Base-by-base conservation (phyloP, 2,113 vertebrate genomes). In the Albula glossodonta region DNA sequence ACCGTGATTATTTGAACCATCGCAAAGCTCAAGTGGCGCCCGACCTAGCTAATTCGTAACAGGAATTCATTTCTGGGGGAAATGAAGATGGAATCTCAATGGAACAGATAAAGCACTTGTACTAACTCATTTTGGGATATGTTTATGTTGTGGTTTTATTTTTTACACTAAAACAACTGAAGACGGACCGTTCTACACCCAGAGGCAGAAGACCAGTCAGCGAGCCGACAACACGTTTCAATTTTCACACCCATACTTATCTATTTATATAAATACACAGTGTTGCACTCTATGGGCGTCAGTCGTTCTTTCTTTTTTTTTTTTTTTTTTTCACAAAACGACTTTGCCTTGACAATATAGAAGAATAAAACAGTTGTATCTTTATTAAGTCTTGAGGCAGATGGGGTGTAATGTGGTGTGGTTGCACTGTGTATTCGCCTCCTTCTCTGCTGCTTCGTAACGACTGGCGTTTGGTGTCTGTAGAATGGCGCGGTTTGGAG, bases 401-500 rank as follows among this genome's bases (percentile, higher is more conserved):
- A 95, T 96, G 96, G 95, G 96, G 96, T 97, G 96, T 96, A 96
- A 96, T 96, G 96, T 96, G 94, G 95, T 96, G 93, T 94, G 92
- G 95, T 92, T 92, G 92, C 91, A 93, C 92, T 95, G 93, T 94
- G 93, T 91, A 92, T 91, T 92, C 94, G 91, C 93, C 93, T 95
- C 94, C 93, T 94, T 96, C 91, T 93, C 94, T 94, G 94, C 96
- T 96, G 92, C 95, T 94, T 94, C 93, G 94, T 96, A 94, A 95
- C 96, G 95, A 97, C 94, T 95, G 95, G 96, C 93, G 94, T 95
- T 95, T 93, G 95, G 96, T 95, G 95, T 96, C 93, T 92, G 93
- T 93, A 96, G 96, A 94, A 98, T 98, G 97, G 97, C 97, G 93
- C 96, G 97, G 91, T 97, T 98, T 90, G 97, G 95, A 95, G 96